A percentile compares a stretch with the other conserved stretches of the same genome.
Evolutionary conservation across 2,113 vertebrate genomes (phyloP).

Genomic region (Arvicanthis niloticus): DNA sequence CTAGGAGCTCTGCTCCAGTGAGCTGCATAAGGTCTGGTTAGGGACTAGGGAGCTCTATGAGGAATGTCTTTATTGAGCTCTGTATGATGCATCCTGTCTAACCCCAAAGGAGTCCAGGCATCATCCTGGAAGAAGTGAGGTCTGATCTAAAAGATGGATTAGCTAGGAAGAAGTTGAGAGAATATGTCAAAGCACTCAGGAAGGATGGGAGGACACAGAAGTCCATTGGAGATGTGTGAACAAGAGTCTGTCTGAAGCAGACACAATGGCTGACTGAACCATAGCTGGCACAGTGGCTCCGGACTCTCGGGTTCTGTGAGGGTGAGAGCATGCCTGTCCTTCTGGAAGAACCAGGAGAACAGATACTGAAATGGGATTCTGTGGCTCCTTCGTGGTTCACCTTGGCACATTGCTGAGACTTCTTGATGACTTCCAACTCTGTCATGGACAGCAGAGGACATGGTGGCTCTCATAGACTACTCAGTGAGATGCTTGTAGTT

Average conservation of each 20-base stretch:
- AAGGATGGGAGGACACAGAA: background rate
- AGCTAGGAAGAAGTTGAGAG: background rate
- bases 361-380: background rate
- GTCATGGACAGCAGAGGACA: background rate
- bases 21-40: no score
- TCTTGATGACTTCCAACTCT: background rate
- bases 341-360: background rate
- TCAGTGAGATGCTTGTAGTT: background rate
- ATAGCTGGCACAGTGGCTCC: background rate
- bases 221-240: background rate
- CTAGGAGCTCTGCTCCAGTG: background rate
- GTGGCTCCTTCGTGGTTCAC: background rate
- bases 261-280: background rate
- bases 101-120: background rate
- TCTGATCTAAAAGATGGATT: background rate
- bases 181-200: rapidly evolving
- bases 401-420: background rate
- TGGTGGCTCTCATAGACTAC: background rate
- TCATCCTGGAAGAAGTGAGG: background rate
- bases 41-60: background rate
- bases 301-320: background rate
- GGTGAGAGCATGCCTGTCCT: background rate
- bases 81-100: background rate
- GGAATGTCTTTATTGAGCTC: background rate
- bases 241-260: background rate